Evolutionary conservation across 2,113 vertebrate species (phyloP), one percentile per base, ranked within the genome.

Genomic region (Sander vitreus): DNA sequence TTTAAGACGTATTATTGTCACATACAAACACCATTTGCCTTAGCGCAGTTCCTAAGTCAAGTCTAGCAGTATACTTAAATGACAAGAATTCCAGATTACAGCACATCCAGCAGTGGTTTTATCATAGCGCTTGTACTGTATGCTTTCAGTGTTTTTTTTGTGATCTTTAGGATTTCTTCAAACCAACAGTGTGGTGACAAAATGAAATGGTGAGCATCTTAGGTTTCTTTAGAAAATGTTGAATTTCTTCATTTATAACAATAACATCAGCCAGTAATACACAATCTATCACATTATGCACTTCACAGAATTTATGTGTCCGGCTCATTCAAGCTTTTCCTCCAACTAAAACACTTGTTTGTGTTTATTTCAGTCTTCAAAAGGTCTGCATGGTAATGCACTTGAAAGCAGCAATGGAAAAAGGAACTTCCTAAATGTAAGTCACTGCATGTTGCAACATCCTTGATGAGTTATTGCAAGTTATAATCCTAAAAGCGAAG

Each of bases 381-480:
- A 75, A 36, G 1, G 15, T 45, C 54, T 71, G 30, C 27, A 68
- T 62, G 25, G 14, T 59, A 75, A 63, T 27, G 50, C 15, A 59
- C 30, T 47, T 27, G 14, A 70, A 76, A 76, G 4, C 16, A 70
- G 25, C 19, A 59, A 60, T 43, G 16, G n/a, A 75, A 79, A 73
- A 58, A 68, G 27, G 7, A 78, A 81, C 60, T 81, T 88, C 69
- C 69, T 69, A 51, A 30, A 73, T 73, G 54, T 57, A 23, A 71
- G 27, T 65, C 33, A 15, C 33, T 66, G 55, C 69, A 68, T 86
- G 76, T 80, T 76, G 79, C 43, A 55, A 86, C 58, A 74, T 72
- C 45, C 50, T 65, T 64, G 39, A 66, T 59, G 59, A 73, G 16
- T 81, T 39, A 78, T 12, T 59, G 63, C 19, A 68, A 72, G 73